Evolutionary conservation across 2,888 invertebrate species (phyloP).

Genomic region (Meteorus colon): DNA sequence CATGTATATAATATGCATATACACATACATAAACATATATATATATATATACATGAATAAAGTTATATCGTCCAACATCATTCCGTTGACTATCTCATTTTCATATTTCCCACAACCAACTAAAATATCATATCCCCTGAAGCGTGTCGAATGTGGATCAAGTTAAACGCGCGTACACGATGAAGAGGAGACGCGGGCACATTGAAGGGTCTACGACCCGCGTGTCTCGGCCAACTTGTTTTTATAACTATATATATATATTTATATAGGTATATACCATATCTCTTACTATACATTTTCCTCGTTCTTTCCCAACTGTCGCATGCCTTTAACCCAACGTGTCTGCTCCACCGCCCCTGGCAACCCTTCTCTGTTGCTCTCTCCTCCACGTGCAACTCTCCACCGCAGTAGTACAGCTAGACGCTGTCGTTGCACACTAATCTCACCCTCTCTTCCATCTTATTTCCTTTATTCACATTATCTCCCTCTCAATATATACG

Average conservation of each 20-base stretch:
- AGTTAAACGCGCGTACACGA: constrained; percentile 29
- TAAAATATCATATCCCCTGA: constrained; percentile 28
- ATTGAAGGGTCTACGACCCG: constrained; percentile 40
- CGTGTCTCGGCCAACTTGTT: constrained; percentile 17
- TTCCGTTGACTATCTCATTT: constrained; percentile 21
- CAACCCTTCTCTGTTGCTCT: neutral
- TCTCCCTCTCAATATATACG: constrained; percentile 5
- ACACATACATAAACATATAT: neutral
- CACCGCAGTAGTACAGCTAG: constrained; percentile 15
- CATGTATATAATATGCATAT: neutral
- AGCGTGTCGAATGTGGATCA: constrained; percentile 38
- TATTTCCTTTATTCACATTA: neutral
- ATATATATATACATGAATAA: neutral
- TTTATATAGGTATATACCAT: neutral
- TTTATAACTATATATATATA: constrained; percentile 1
- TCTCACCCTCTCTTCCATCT: neutral
- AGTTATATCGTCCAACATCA: constrained; percentile 20
- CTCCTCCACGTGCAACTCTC: constrained; percentile 6
- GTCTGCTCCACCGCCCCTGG: constrained; percentile 1
- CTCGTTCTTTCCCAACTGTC: constrained; percentile 34
- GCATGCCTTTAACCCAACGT: neutral
- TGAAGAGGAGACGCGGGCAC: constrained; percentile 10
- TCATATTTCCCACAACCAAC: constrained; percentile 21
- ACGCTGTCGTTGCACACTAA: constrained; percentile 17
- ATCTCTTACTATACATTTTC: neutral